Percentiles rank a stretch among this genome's conserved stretches.
These are phyloP conservation scores for Philaethria dido DNA, from an alignment of 2,888 invertebrate species.

Conservation along the genomic window DNA sequence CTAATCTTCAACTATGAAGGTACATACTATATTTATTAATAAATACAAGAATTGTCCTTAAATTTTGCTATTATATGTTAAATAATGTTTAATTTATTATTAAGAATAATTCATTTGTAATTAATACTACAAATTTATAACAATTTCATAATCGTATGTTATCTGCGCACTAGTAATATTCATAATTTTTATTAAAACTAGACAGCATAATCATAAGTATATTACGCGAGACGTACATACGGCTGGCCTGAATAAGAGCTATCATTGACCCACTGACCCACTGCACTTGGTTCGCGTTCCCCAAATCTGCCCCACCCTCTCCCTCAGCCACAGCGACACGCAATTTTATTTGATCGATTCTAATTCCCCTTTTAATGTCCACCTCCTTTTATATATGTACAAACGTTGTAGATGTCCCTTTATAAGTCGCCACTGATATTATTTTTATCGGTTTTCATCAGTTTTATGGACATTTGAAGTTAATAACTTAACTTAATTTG, in stretches of 20 bases:
- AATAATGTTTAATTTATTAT: no score
- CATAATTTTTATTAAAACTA: slow-evolving; percentile 3
- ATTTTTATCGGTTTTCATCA: no score
- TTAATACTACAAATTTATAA: neutral
- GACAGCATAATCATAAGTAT: neutral
- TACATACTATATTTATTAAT: no score
- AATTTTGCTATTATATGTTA: no score
- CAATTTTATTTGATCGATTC: slow-evolving; percentile 39
- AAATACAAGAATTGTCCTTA: no score
- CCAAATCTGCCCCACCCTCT: slow-evolving; percentile 52
- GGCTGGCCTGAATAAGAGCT: slow-evolving; percentile 42
- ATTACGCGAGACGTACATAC: slow-evolving; percentile 27
- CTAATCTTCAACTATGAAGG: no score
- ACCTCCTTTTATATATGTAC: slow-evolving; percentile 11
- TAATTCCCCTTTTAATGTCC: slow-evolving; percentile 27
- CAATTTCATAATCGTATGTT: neutral
- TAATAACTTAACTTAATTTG: no score
- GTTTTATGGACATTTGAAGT: neutral
- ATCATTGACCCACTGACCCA: slow-evolving; percentile 77
- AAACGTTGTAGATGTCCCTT: slow-evolving; percentile 7
- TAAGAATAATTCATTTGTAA: no score
- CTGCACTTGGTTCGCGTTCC: slow-evolving; percentile 77
- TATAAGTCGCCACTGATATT: neutral
- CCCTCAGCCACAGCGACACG: slow-evolving; percentile 34
- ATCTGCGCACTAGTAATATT: neutral